Evolutionary conservation across 2,113 vertebrate genomes (phyloP), one percentile per base, ranked within the genome.

Genomic region (Sula dactylatra): DNA sequence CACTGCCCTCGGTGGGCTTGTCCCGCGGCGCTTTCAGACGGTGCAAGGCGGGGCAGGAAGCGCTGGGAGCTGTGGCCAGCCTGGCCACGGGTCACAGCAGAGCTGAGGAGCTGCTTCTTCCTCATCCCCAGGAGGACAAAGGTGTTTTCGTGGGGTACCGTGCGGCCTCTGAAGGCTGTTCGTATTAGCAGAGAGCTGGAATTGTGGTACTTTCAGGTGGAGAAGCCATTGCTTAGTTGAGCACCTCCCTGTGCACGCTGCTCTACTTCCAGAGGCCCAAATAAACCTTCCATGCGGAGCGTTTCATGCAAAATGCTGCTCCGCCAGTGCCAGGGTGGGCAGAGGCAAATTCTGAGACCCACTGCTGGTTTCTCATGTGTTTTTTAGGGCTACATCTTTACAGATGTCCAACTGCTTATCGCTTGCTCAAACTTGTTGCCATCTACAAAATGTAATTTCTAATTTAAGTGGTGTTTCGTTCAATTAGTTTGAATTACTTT

Each of bases 241-340:
- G 5, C 4, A 3, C 19, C 7, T 16, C 21, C n/a, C 24, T 10
- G n/a, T 2, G 32, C 17, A 0, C 1, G 0, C 19, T 0, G 1
- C 13, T 65, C 10, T 20, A 2, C 4, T 29, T 25, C n/a, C 62
- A 24, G 44, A 44, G 61, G 4, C 42, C 24, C 76, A 11, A 3
- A 49, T 8, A 13, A 2, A 0, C 25, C 34, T 5, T 21, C 34
- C 3, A 13, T 4, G 6, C 10, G 2, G 26, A 1, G 16, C 2
- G 0, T 34, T 31, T 14, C 4, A 1, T 16, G 20, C 5, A 1
- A 14, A 66, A 32, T 4, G 34, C 85, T 16, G 77, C 84, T 32
- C 52, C 14, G 62, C 38, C 76, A 0, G 27, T 13, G 58, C 62
- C 74, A 3, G 36, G 4, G 10, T 16, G 25, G 36, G 44, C 50